Evolutionary conservation across 2,888 invertebrate genomes (phyloP).

Genomic region (Erebia palarica): DNA sequence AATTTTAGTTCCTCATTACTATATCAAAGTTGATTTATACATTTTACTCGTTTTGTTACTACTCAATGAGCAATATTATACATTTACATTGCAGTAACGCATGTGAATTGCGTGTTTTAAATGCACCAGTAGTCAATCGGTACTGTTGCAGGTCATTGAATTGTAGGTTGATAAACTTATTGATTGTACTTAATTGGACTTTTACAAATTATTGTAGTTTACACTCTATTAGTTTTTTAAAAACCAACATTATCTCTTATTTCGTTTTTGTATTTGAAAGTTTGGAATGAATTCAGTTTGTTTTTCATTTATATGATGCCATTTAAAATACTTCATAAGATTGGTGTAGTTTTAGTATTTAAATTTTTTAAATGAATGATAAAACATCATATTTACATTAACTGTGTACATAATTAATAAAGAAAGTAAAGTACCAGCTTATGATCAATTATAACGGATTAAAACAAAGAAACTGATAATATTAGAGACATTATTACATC

Average conservation of each 20-base stretch:
- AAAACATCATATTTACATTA: no score
- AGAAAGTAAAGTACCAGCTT: no score
- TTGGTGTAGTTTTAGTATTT: no score
- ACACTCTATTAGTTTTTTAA: background rate
- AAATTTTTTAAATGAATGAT: no score
- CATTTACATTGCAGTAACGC: conserved; percentile 31
- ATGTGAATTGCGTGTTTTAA: conserved; percentile 27
- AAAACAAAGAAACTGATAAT: no score
- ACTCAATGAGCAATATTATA: conserved; percentile 19
- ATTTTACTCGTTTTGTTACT: conserved; percentile 26
- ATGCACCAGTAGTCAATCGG: conserved; percentile 32
- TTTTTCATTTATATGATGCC: no score
- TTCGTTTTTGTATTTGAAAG: no score
- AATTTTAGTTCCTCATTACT: conserved; percentile 37
- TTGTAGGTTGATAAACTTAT: conserved; percentile 24
- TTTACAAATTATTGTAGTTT: background rate
- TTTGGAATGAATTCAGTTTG: no score
- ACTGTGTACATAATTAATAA: no score
- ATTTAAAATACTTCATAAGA: no score
- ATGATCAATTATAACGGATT: no score
- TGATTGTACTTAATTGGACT: conserved; percentile 14
- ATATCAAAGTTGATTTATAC: conserved; percentile 40
- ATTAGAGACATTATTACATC: no score
- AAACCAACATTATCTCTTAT: background rate
- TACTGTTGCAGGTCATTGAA: conserved; percentile 30